Evolutionary conservation across 1,140 invertebrate species (phyloP).

Genomic region (Babylonia areolata): DNA sequence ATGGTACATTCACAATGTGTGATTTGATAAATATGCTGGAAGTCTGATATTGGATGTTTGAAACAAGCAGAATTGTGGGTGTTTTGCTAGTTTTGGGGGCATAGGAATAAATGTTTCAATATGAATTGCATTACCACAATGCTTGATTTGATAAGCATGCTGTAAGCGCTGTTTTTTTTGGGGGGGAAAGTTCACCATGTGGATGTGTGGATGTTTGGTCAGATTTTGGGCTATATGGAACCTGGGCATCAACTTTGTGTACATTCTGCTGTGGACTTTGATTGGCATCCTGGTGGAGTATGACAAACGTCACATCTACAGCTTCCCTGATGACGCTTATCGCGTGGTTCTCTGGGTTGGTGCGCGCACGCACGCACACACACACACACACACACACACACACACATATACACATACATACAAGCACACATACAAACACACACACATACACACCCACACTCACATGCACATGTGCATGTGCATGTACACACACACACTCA

Average conservation of each 20-base stretch:
- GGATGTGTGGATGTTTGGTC: background rate
- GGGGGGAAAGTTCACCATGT: too few relatives aligned
- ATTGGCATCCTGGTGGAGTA: slow-evolving; percentile 68
- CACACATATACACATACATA: too few relatives aligned
- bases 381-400: background rate
- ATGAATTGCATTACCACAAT: too few relatives aligned
- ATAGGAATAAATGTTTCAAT: slow-evolving; percentile 27
- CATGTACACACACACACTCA: background rate
- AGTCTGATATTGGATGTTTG: too few relatives aligned
- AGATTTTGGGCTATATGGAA: slow-evolving; percentile 65
- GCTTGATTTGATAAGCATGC: too few relatives aligned
- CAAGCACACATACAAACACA: background rate
- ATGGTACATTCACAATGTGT: too few relatives aligned
- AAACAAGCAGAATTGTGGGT: too few relatives aligned
- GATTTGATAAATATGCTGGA: too few relatives aligned
- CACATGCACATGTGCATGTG: background rate
- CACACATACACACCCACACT: background rate
- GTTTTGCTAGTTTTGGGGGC: too few relatives aligned
- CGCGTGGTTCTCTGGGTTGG: slow-evolving; percentile 68
- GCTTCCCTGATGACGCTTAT: slow-evolving; percentile 68
- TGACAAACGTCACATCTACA: slow-evolving; percentile 66
- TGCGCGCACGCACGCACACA: background rate
- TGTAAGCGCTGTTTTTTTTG: too few relatives aligned
- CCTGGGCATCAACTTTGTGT: slow-evolving; percentile 68
- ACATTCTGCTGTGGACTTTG: slow-evolving; percentile 72